These are phyloP conservation scores for Lota lota DNA, from an alignment of 2,113 vertebrate genomes.

Conservation along the genomic window DNA sequence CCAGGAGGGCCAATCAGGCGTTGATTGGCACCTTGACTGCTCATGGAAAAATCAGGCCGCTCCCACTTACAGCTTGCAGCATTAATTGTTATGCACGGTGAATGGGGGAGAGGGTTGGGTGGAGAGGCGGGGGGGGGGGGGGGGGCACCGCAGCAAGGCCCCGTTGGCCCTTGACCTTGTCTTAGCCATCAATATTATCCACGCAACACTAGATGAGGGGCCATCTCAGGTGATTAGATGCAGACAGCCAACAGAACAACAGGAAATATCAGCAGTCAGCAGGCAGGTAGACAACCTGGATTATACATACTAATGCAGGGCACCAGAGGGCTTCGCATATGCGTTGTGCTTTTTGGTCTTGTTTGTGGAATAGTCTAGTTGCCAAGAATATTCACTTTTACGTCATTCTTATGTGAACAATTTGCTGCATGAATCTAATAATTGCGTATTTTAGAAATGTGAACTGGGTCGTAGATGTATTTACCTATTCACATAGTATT, in stretches of 20 bases:
- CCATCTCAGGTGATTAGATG: slow-evolving; percentile 43
- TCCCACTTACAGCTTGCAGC: slow-evolving; percentile 47
- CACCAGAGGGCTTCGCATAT: no score
- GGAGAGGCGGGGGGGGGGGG: slow-evolving; percentile 43
- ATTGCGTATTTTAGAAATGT: no score
- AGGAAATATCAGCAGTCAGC: slow-evolving; percentile 37
- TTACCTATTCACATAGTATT: no score
- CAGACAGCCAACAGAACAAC: slow-evolving; percentile 7
- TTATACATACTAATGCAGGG: neutral
- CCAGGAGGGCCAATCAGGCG: slow-evolving; percentile 54
- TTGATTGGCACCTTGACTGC: slow-evolving; percentile 59
- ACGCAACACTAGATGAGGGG: slow-evolving; percentile 27
- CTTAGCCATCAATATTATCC: slow-evolving; percentile 51
- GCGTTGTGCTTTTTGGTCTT: no score
- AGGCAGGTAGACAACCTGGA: slow-evolving; percentile 10
- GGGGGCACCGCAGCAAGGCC: slow-evolving; percentile 19
- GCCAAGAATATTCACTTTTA: no score
- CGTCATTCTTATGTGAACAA: no score
- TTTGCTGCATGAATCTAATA: no score
- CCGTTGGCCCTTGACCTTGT: slow-evolving; percentile 66
- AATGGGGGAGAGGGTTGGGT: slow-evolving; percentile 41
- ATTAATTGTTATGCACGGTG: slow-evolving; percentile 55
- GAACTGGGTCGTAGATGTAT: no score
- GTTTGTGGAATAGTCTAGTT: no score
- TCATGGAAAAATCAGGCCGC: slow-evolving; percentile 58